Base-by-base conservation (phyloP, 2,888 invertebrate genomes). In the Piscicola geometra region DNA sequence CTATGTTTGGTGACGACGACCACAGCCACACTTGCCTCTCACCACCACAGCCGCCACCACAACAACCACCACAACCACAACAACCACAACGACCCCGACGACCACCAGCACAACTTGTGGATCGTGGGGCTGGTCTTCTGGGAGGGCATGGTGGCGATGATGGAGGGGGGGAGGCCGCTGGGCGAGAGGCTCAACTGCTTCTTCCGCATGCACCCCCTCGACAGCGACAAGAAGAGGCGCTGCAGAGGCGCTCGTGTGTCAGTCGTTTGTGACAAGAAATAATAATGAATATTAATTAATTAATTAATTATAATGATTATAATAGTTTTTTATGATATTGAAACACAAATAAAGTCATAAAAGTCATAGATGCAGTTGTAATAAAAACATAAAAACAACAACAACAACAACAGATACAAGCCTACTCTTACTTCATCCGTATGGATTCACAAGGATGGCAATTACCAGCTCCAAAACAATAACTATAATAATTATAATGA, bases 121-220 rank as follows among this genome's bases (percentile, higher is more conserved):
- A 73, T 73, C 15, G 35, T 64, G 25, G 73, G 73, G 18, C 64
- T 73, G 64, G 73, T 73, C 9, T 33, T 73, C 9, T 73, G 73
- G 73, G 73, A 73, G n/a, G 73, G 36, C 28, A 25, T 73, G 1
- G 30, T 56, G 60, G 21, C n/a, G n/a, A n/a, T n/a, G n/a, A n/a
- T n/a, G n/a, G n/a, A n/a, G n/a, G n/a, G n/a, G n/a, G 72, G 64
- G 2, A 33, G 56, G 25, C 28, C 41, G 60, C 30, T 64, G n/a
- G 52, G 64, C 41, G 21, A n/a, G n/a, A 60, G 56, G 30, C 28
- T 52, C 35, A 56, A 73, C 28, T 73, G 64, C 35, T 33, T 73
- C 56, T 73, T 64, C 28, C 28, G 52, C 0, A 18, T 73, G 25
- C 35, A 50, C 35, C 73, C 47, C 28, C 30, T 73, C 33, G 73